phyloP scores from a whole-genome alignment of 2,113 vertebrate species.

The Sphyrna mokarran region DNA sequence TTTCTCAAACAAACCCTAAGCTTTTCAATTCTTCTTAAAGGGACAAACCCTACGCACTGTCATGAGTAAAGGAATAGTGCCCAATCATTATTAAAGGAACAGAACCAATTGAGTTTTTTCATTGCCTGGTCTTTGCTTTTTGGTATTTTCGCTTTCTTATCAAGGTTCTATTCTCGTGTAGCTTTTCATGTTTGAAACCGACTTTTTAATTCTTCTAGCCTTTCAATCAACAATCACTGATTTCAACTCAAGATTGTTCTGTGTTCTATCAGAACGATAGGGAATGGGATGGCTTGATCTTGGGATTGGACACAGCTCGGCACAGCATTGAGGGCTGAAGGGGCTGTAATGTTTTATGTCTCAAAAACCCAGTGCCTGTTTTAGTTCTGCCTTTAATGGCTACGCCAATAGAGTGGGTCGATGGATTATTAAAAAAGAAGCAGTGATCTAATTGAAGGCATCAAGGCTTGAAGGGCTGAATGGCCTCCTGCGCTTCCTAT shows the following conservation, averaged over 20 bases:
- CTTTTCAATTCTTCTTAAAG: background rate
- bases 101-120: background rate
- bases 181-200: too few species aligned
- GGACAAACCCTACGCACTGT: background rate
- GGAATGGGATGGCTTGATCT: too few species aligned
- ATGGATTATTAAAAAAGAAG: background rate
- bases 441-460: background rate
- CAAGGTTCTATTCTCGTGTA: too few species aligned
- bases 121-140: too few species aligned
- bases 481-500: background rate
- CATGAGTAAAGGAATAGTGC: background rate
- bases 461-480: background rate
- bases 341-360: too few species aligned
- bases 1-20: background rate
- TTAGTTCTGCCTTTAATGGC: background rate
- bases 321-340: too few species aligned
- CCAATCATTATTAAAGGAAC: background rate
- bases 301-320: too few species aligned
- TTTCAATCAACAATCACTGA: too few species aligned
- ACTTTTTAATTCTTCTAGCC: too few species aligned
- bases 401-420: background rate
- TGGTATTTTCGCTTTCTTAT: too few species aligned
- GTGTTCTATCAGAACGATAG: too few species aligned
- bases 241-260: too few species aligned
- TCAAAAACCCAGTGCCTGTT: background rate